A percentile compares a stretch with the other conserved stretches of the same genome.
phyloP scores from a whole-genome alignment of 2,113 vertebrate species.

The Cinclus mexicanus region DNA sequence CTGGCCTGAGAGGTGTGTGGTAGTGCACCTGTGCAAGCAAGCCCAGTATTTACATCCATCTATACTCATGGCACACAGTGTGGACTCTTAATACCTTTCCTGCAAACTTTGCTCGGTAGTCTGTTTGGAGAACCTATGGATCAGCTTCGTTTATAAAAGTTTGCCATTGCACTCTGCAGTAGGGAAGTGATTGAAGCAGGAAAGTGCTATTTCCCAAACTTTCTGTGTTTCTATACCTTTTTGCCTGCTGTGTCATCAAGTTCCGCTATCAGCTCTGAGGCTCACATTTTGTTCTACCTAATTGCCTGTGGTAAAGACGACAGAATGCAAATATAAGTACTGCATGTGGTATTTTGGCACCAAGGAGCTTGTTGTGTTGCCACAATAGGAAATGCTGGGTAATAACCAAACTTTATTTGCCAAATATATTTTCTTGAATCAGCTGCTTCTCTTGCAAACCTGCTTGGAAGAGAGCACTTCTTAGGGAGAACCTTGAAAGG shows the following conservation, averaged over 20 bases:
- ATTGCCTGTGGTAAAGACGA: background rate
- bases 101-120: background rate
- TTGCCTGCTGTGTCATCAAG: background rate
- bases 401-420: background rate
- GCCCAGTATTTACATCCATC: background rate
- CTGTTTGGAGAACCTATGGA: conserved; percentile 1
- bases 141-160: conserved; percentile 13
- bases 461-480: background rate
- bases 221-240: background rate
- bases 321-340: background rate
- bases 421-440: background rate
- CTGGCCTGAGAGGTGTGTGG: background rate
- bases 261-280: background rate
- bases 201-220: background rate
- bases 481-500: background rate
- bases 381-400: background rate
- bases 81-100: background rate
- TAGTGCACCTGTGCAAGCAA: background rate
- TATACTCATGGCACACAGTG: background rate
- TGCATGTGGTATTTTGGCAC: background rate
- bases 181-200: background rate
- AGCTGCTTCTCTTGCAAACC: background rate
- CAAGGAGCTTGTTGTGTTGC: background rate
- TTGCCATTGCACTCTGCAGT: background rate
- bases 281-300: background rate